Conservation (phyloP, 2,888 invertebrate species). For the Conomelus anceps region DNA sequence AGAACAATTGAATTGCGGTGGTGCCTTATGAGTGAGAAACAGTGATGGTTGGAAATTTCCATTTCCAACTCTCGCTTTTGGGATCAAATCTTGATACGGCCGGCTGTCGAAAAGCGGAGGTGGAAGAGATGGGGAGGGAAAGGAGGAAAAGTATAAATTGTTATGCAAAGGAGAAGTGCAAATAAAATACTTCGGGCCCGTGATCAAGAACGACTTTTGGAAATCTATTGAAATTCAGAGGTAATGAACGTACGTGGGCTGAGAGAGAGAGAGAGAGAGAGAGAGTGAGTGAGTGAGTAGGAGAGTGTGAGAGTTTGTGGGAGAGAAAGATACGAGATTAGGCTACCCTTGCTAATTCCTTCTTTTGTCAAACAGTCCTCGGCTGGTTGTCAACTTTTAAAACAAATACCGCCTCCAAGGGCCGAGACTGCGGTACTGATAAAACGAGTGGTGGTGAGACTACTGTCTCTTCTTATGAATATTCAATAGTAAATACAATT, state of each 20-base stretch:
- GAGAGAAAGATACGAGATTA: neutral
- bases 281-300: too few species aligned
- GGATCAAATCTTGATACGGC: neutral
- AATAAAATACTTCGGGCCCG: neutral
- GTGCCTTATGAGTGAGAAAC: neutral
- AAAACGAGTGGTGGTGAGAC: neutral
- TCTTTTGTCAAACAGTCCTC: conserved; percentile 10
- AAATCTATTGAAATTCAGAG: conserved; percentile 2
- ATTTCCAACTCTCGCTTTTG: neutral
- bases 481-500: conserved; percentile 28
- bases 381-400: conserved; percentile 22
- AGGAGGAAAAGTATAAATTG: neutral
- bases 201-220: neutral
- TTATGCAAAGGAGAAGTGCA: neutral
- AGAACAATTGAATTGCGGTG: neutral
- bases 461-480: conserved; percentile 25
- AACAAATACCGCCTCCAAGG: conserved; percentile 21
- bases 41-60: neutral
- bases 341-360: conserved; percentile 12
- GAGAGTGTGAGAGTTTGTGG: too few species aligned
- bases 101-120: neutral
- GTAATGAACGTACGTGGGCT: conserved; percentile 5
- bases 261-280: neutral
- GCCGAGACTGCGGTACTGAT: conserved; percentile 10
- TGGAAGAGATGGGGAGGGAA: neutral